These are phyloP conservation scores for Rhagoletis zephyria DNA, from an alignment of 1,140 invertebrate genomes.

Conservation along the genomic window DNA sequence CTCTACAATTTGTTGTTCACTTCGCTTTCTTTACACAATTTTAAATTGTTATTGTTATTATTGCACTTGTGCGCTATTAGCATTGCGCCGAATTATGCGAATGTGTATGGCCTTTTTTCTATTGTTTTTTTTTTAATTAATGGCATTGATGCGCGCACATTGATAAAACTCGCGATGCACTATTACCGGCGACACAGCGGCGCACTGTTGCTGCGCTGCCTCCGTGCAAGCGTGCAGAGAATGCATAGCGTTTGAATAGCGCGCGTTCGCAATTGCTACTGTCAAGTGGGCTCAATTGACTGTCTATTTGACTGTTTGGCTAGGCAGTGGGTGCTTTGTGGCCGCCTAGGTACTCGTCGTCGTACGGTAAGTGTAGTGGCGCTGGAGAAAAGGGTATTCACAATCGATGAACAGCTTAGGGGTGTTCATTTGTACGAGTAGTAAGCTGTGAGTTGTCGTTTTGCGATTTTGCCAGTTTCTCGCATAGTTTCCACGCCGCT, in stretches of 20 bases:
- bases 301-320: background rate
- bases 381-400: background rate
- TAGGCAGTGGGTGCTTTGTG: background rate
- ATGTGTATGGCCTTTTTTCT: background rate
- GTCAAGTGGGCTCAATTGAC: background rate
- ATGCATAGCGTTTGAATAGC: background rate
- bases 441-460: background rate
- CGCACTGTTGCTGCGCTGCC: background rate
- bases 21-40: conserved; percentile 16
- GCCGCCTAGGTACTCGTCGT: background rate
- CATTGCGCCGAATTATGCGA: background rate
- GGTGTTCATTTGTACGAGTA: background rate
- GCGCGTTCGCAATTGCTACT: background rate
- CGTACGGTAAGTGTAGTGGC: background rate
- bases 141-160: conserved; percentile 37
- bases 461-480: background rate
- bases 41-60: background rate
- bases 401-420: background rate
- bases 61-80: background rate
- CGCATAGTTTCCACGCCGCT: background rate
- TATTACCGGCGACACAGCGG: background rate
- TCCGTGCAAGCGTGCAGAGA: too few species aligned
- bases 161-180: conserved; percentile 7
- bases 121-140: background rate
- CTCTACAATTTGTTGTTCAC: background rate